phyloP scores from a whole-genome alignment of 2,113 vertebrate genomes.

The Verasper variegatus region DNA sequence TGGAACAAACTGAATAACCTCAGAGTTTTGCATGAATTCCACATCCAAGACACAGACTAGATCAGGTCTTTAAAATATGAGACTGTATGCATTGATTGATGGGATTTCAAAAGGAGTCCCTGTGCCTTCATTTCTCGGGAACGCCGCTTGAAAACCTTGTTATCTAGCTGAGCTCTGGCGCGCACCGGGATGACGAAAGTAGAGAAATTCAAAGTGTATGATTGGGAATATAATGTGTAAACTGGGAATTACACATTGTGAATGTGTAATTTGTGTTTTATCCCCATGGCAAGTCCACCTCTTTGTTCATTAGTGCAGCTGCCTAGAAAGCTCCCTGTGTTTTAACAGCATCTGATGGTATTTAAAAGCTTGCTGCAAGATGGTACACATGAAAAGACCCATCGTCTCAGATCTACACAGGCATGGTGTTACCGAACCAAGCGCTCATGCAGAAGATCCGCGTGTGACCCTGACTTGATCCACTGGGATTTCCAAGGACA shows the following conservation, averaged over 20 bases:
- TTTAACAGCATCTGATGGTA: neutral
- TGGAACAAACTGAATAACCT: constrained; percentile 47
- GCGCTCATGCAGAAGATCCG: constrained; percentile 23
- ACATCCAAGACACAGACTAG: constrained; percentile 21
- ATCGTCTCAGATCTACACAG: constrained; percentile 11
- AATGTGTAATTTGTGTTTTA: constrained; percentile 26
- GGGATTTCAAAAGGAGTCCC: constrained; percentile 5
- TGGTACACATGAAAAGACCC: neutral
- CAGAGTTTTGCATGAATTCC: constrained; percentile 47
- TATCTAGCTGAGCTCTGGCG: constrained; percentile 9
- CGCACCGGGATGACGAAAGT: neutral
- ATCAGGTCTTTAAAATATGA: constrained; percentile 32
- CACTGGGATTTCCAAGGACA: constrained; percentile 56
- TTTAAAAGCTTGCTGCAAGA: neutral
- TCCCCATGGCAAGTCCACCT: neutral
- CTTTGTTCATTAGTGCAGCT: constrained; percentile 4
- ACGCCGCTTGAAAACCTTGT: constrained; percentile 25
- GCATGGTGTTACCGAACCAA: constrained; percentile 2
- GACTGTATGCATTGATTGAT: constrained; percentile 14
- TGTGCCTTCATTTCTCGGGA: constrained; percentile 27
- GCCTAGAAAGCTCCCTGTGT: neutral
- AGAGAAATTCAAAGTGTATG: constrained; percentile 14
- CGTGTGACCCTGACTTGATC: constrained; percentile 31
- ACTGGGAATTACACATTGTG: neutral
- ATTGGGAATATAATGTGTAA: constrained; percentile 6